These are phyloP conservation scores for Hoplodrina ambigua DNA, from an alignment of 2,888 invertebrate species.

Conservation along the genomic window DNA sequence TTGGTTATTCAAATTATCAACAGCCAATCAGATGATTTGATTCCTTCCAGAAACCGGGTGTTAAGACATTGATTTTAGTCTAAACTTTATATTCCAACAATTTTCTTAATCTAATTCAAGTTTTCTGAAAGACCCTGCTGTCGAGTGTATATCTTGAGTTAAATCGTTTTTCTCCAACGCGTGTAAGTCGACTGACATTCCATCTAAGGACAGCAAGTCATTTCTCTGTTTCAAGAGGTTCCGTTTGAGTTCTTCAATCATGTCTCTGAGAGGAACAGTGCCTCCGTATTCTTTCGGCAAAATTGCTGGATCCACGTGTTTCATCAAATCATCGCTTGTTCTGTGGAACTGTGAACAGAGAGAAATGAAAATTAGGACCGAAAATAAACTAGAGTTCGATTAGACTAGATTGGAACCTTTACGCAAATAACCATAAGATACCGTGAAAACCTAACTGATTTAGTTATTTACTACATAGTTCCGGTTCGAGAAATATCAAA, in stretches of 20 bases:
- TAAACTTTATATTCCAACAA: slow-evolving; percentile 2
- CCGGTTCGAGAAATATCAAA: neutral
- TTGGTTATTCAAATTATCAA: too few species aligned
- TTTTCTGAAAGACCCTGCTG: slow-evolving; percentile 96
- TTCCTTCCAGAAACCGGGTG: too few species aligned
- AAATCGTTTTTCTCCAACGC: slow-evolving; percentile 90
- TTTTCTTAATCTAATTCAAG: slow-evolving; percentile 93
- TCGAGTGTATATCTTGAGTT: slow-evolving; percentile 93
- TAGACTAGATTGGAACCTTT: neutral
- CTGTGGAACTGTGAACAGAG: slow-evolving; percentile 92
- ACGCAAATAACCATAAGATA: too few species aligned
- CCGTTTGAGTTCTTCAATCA: slow-evolving; percentile 94
- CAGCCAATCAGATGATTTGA: too few species aligned
- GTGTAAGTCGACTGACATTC: slow-evolving; percentile 93
- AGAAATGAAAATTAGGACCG: slow-evolving; percentile 3
- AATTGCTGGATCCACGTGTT: slow-evolving; percentile 93
- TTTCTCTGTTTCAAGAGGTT: slow-evolving; percentile 92
- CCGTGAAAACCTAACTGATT: too few species aligned
- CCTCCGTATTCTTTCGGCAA: slow-evolving; percentile 97
- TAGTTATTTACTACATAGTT: too few species aligned
- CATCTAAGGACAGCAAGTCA: slow-evolving; percentile 93
- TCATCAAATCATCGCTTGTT: slow-evolving; percentile 93
- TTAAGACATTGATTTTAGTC: neutral
- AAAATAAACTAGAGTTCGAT: neutral
- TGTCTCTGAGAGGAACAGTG: slow-evolving; percentile 94